Conservation (phyloP, 2,797 vertebrate genomes). For the Macrochelys suwanniensis region DNA sequence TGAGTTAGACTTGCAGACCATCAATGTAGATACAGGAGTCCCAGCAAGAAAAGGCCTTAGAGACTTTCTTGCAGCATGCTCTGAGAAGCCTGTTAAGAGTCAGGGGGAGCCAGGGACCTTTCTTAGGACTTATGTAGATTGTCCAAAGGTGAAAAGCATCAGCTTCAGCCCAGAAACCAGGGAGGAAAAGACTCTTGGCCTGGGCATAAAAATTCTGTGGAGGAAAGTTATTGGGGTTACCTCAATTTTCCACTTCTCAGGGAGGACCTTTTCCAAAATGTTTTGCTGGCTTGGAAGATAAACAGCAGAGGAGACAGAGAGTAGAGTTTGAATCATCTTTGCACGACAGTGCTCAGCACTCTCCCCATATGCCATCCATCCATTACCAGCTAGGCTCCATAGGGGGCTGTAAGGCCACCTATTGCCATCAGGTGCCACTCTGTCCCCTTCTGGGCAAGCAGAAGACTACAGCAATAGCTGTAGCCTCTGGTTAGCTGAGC, state of each 20-base stretch:
- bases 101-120: not conserved
- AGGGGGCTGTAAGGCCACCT: not conserved
- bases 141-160: not conserved
- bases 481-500: not conserved
- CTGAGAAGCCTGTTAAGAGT: not conserved
- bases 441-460: not conserved
- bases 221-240: not conserved
- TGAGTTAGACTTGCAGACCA: not conserved
- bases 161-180: not conserved
- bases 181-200: not conserved
- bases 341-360: not conserved
- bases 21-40: not conserved
- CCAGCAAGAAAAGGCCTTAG: not conserved
- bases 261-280: not conserved
- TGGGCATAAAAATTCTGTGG: not conserved
- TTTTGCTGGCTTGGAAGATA: too few relatives aligned
- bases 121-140: not conserved
- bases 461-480: not conserved
- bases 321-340: not conserved
- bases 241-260: not conserved
- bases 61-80: not conserved
- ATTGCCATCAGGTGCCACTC: not conserved
- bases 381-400: not conserved
- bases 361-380: not conserved
- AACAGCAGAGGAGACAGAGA: not conserved